These are phyloP conservation scores for Uloborus diversus DNA, from an alignment of 1,140 invertebrate genomes.

Conservation along the genomic window DNA sequence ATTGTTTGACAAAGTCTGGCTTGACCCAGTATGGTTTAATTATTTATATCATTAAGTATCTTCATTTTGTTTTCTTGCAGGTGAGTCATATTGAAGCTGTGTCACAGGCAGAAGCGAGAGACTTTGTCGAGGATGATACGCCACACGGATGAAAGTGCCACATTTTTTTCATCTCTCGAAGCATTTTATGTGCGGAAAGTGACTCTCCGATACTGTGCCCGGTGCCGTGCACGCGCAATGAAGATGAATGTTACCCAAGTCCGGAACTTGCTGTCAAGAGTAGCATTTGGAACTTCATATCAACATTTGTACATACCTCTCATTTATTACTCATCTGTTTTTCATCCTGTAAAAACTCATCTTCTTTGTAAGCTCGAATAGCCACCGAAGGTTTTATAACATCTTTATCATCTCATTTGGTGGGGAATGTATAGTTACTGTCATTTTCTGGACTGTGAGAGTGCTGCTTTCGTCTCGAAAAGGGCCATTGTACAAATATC, in stretches of 20 bases:
- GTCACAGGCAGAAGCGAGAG: slow-evolving; percentile 87
- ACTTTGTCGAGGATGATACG: slow-evolving; percentile 98
- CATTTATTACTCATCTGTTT: slow-evolving; percentile 21
- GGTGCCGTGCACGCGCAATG: neutral
- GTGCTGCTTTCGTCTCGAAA: too few relatives aligned
- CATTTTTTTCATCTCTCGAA: neutral
- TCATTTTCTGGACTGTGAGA: slow-evolving; percentile 3
- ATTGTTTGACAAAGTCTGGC: too few relatives aligned
- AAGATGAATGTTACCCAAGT: too few relatives aligned
- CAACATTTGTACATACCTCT: slow-evolving; percentile 47
- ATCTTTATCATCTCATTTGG: slow-evolving; percentile 43
- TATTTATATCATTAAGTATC: neutral
- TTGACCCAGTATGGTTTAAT: too few relatives aligned
- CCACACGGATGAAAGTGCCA: slow-evolving; percentile 79
- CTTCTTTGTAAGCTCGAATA: slow-evolving; percentile 15
- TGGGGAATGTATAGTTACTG: slow-evolving; percentile 29
- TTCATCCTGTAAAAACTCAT: slow-evolving; percentile 36
- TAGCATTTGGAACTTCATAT: slow-evolving; percentile 52
- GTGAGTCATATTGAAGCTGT: slow-evolving; percentile 72
- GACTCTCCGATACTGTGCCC: slow-evolving; percentile 24
- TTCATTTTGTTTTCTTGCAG: slow-evolving; percentile 17
- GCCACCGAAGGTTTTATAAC: slow-evolving; percentile 14
- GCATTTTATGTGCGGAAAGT: neutral
- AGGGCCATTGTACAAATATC: too few relatives aligned
- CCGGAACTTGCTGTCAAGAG: neutral